Base-by-base conservation (phyloP, 2,797 vertebrate species). In the Sternarchorhynchus goeldii region DNA sequence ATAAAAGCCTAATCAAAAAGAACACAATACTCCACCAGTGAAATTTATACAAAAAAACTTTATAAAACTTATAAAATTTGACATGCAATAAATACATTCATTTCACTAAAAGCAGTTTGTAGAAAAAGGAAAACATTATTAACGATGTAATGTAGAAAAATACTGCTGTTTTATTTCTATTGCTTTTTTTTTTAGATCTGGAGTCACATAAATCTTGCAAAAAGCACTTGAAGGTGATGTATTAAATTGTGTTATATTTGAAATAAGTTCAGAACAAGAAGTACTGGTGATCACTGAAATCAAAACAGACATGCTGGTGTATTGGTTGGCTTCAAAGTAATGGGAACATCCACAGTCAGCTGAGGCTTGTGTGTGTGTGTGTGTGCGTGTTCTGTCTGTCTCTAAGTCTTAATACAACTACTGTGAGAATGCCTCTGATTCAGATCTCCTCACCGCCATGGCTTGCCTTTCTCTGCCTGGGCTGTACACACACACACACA, bases 51-150 rank as follows among this genome's bases (percentile, higher is more conserved):
- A 92, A 86, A 89, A 88, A 88, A 83, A 55, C 10, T 76, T 86
- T 90, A 92, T 90, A 92, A 94, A 93, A 93, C 89, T 50, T 50
- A 41, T 41, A 41, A 41, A 41, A 91, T 88, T 93, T 86, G 89
- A 92, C 93, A 93, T 94, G 93, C 93, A 94, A 94, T 94, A 94
- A 94, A 94, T 94, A 94, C 91, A 94, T 94, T 94, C 92, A 93
- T 91, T 91, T 94, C 92, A 90, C 87, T 89, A 91, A 93, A 85
- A 81, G 60, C 65, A 67, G 72, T 79, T 79, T 79, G 70, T 75
- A 76, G 77, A 68, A 89, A 90, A 89, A 86, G 85, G 86, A 90
- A 85, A 87, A 90, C 89, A 88, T 86, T 88, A 90, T 89, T 85
- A 85, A 90, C 89, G 89, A 86, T 83, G 81, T 85, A 90, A 90